A percentile compares a stretch with the other conserved stretches of the same genome.
phyloP scores from a whole-genome alignment of 2,113 vertebrate genomes.

The Mormyrus iriodes region DNA sequence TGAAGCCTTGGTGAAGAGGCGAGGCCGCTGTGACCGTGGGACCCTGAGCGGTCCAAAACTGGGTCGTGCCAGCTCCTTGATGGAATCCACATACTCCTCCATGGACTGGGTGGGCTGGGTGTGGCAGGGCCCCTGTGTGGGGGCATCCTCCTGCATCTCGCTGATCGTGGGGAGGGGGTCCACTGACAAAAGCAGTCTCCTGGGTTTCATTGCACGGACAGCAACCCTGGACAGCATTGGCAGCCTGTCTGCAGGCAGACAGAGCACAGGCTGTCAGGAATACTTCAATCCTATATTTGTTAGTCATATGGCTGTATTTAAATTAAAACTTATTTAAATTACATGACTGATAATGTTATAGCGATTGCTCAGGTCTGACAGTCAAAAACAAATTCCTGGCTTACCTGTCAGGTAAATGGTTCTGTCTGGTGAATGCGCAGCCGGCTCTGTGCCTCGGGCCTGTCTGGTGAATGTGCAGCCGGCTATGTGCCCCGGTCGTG shows the following conservation, averaged over 20 bases:
- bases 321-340: not conserved
- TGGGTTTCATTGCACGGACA: slow-evolving; percentile 56
- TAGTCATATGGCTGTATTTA: not conserved
- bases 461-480: not conserved
- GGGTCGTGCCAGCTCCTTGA: slow-evolving; percentile 57
- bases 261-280: not conserved
- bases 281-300: not conserved
- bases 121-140: slow-evolving; percentile 23
- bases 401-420: not conserved
- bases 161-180: slow-evolving; percentile 62
- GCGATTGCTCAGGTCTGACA: slow-evolving; percentile 2
- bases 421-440: not conserved
- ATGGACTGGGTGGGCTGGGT: slow-evolving; percentile 41
- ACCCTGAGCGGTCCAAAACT: slow-evolving; percentile 50
- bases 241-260: not conserved
- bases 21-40: slow-evolving; percentile 45
- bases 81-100: slow-evolving; percentile 63
- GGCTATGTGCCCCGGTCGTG: slow-evolving; percentile 5
- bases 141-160: slow-evolving; percentile 57
- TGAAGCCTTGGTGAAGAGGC: slow-evolving; percentile 48
- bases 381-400: not conserved
- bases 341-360: slow-evolving; percentile 39
- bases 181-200: slow-evolving; percentile 44
- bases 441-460: not conserved
- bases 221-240: not conserved